phyloP scores from a whole-genome alignment of 2,888 invertebrate species.

The Linyphia triangularis region DNA sequence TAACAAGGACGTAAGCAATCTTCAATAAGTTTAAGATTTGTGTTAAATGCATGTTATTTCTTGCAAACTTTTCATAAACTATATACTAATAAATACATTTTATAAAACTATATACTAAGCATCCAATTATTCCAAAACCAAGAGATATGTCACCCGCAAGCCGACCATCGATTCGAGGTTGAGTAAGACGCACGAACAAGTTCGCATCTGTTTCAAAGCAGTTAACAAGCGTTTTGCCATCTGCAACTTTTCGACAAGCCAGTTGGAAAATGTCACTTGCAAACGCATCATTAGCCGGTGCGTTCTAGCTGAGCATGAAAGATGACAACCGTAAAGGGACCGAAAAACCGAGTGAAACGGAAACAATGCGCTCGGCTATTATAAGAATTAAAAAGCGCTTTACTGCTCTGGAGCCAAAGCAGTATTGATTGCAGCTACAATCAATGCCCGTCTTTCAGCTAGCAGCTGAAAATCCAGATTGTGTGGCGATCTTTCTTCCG shows the following conservation, averaged over 20 bases:
- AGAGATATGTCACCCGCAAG: neutral
- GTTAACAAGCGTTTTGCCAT: conserved; percentile 18
- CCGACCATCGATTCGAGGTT: neutral
- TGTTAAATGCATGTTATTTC: no score
- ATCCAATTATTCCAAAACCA: neutral
- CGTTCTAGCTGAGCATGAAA: conserved; percentile 43
- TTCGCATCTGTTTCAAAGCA: neutral
- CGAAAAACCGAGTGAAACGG: conserved; percentile 41
- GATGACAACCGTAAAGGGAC: conserved; percentile 35
- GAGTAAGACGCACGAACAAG: neutral
- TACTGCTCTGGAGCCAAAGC: conserved; percentile 7
- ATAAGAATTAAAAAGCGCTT: conserved; percentile 57
- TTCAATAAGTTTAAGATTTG: no score
- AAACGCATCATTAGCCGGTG: conserved; percentile 57
- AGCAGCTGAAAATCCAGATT: conserved; percentile 62
- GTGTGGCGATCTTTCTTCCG: conserved; percentile 55
- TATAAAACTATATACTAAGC: no score
- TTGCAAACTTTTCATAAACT: no score
- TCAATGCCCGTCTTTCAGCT: conserved; percentile 57
- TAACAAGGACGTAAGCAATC: no score
- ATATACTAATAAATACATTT: no score
- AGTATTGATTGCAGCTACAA: conserved; percentile 55
- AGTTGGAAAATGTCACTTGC: conserved; percentile 37
- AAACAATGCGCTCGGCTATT: conserved; percentile 59
- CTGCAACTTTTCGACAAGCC: conserved; percentile 2